Base-by-base conservation (phyloP, 2,888 invertebrate genomes). In the Timema podura region DNA sequence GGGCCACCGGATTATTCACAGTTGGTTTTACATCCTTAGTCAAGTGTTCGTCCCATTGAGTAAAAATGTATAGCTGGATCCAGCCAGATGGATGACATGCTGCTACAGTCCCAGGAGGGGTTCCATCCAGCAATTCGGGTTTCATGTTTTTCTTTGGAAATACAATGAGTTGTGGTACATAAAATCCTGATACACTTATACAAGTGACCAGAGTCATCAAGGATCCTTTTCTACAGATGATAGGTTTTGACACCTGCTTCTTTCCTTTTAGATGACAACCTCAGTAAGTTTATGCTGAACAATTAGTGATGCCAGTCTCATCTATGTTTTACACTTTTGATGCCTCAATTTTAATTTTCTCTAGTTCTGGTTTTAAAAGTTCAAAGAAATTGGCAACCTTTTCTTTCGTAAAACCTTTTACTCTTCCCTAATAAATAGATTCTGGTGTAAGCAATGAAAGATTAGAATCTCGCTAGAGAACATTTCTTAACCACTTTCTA, bases 401-500 rank as follows among this genome's bases (percentile, higher is more conserved):
- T 13, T n/a, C 61, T 61, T 15, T 61, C 45, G 61, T 61, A 13
- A 61, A 61, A 45, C 6, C 45, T 61, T 61, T 68, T 45, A 69
- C 69, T 49, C 73, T 65, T 16, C 70, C 70, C 47, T 48, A 51
- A 45, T 72, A 73, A 45, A 72, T 71, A 16, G 59, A 15, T 48
- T 70, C 69, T 48, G 75, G 75, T 10, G 45, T 69, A 13, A 71
- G 16, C 45, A 74, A 51, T 10, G 72, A 69, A 46, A 74, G 51
- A 30, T 51, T 49, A 46, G 72, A 68, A 65, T 75, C 71, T 6
- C 72, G 49, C 45, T 70, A 57, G 65, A 75, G 64, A 51, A 75
- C 75, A 48, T 68, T 57, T 57, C 67, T 69, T 30, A 74, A 65
- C 75, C 74, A 74, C 45, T 71, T 72, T 68, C 69, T 72, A 2